Evolutionary conservation across 2,888 invertebrate species (phyloP).

Genomic region (Sinopyrophorus schimmeli): DNA sequence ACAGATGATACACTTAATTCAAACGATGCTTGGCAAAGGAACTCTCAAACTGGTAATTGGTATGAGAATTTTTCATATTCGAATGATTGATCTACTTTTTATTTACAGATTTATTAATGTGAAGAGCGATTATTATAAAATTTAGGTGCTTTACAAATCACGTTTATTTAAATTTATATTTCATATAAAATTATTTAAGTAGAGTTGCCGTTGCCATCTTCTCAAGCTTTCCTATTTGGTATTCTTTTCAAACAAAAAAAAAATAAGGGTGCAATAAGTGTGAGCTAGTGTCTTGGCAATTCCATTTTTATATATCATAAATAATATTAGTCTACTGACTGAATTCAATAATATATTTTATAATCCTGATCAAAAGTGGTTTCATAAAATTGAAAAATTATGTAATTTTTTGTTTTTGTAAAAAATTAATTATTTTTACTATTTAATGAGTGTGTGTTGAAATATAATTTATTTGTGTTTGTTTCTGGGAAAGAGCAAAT

Average conservation of each 20-base stretch:
- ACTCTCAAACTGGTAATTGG: slow-evolving; percentile 49
- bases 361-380: slow-evolving; percentile 44
- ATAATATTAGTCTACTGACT: slow-evolving; percentile 41
- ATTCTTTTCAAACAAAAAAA: slow-evolving; percentile 28
- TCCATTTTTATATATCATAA: slow-evolving; percentile 33
- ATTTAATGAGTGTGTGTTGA: slow-evolving; percentile 12
- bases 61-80: no score
- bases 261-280: slow-evolving; percentile 34
- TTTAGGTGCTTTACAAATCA: slow-evolving; percentile 41
- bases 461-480: slow-evolving; percentile 13
- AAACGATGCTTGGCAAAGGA: slow-evolving; percentile 54
- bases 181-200: slow-evolving; percentile 32
- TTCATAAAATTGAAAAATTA: slow-evolving; percentile 13
- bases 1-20: slow-evolving; percentile 54
- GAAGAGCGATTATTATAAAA: slow-evolving; percentile 48
- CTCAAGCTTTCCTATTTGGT: slow-evolving; percentile 25
- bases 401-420: no score
- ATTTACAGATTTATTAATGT: slow-evolving; percentile 54
- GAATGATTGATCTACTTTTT: no score
- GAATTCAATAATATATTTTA: slow-evolving; percentile 37
- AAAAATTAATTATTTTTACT: no score
- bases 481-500: slow-evolving; percentile 21
- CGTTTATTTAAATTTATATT: slow-evolving; percentile 27
- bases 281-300: slow-evolving; percentile 33
- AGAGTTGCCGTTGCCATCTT: slow-evolving; percentile 37